Base-by-base conservation (phyloP, 2,888 invertebrate genomes). In the Agrenia bidenticulata region DNA sequence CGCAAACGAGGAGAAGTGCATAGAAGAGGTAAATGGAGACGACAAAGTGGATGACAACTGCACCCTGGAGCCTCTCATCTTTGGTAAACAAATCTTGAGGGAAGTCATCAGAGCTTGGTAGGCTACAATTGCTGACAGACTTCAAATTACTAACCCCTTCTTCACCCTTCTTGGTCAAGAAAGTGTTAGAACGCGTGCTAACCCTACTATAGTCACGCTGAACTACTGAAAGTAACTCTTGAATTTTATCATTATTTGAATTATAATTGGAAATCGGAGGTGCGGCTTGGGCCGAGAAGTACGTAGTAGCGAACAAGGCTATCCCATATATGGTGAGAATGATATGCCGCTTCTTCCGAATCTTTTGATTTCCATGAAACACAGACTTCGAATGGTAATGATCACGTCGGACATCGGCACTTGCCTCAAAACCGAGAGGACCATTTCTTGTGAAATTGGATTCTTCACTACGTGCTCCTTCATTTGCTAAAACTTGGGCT, bases 1-100 rank as follows among this genome's bases (percentile, higher is more conserved):
- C 87, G 79, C 87, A 87, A 74, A 87, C 84, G 77, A 87, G 82
- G 58, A 86, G 85, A 76, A 87, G 81, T 27, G 84, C 85, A 70
- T 84, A 82, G 78, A 87, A 86, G 78, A 86, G 82, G 80, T 87
- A 87, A 69, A 85, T 79, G 15, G 85, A 83, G 32, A 84, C 81
- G 68, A 85, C 76, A 69, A 86, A 82, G 79, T 87, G 86, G 64
- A 86, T 79, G 39, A 84, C 79, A 50, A 86, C 81, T 32, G 84
- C 86, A 56, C 87, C 87, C 73, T 82, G 79, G 76, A 81, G 81
- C 63, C 86, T 81, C 73, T 84, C 81, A 63, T 81, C 78, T 71
- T 83, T 80, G 60, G 83, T 81, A 79, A 87, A 84, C 73, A 85
- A 80, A 78, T 86, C 85, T 62, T 78, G 79, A 11, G 86, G 86